Conservation (phyloP, 2,888 invertebrate genomes). For the Spicauda simplicius region DNA sequence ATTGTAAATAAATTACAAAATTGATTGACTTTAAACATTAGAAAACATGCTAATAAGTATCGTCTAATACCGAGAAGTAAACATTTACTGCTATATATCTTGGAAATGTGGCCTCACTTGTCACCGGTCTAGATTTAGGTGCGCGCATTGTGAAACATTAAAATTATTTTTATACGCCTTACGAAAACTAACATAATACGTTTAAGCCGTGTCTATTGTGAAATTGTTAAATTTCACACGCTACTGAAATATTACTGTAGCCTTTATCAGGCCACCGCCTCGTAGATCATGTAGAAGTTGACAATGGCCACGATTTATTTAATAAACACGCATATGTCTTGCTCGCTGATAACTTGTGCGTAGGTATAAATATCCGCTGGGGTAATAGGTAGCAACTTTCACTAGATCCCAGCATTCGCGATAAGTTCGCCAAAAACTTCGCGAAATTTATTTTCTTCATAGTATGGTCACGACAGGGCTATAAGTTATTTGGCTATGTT, state of each 20-base stretch:
- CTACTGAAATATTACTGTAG: constrained; percentile 25
- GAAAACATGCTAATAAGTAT: background rate
- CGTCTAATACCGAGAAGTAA: background rate
- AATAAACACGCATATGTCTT: constrained; percentile 48
- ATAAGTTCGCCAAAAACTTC: constrained; percentile 63
- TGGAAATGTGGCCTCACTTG: constrained; percentile 1
- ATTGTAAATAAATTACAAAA: constrained; percentile 12
- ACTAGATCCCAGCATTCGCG: constrained; percentile 63
- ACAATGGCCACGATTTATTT: constrained; percentile 45
- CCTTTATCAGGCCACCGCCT: constrained; percentile 20
- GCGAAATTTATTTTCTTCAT: constrained; percentile 69
- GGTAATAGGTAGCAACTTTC: constrained; percentile 63
- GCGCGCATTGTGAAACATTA: constrained; percentile 12
- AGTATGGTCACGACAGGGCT: constrained; percentile 61
- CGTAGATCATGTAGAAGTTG: constrained; percentile 18
- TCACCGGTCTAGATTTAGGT: constrained; percentile 12
- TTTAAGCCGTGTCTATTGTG: background rate
- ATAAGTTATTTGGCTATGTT: constrained; percentile 57
- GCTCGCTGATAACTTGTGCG: constrained; percentile 47
- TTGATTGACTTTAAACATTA: constrained; percentile 17
- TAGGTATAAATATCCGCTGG: constrained; percentile 47
- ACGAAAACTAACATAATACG: constrained; percentile 7
- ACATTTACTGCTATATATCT: background rate
- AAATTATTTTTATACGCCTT: constrained; percentile 11
- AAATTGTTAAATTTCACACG: constrained; percentile 19